Evolutionary conservation across 2,113 vertebrate genomes (phyloP).

Genomic region (Tragelaphus scriptus): DNA sequence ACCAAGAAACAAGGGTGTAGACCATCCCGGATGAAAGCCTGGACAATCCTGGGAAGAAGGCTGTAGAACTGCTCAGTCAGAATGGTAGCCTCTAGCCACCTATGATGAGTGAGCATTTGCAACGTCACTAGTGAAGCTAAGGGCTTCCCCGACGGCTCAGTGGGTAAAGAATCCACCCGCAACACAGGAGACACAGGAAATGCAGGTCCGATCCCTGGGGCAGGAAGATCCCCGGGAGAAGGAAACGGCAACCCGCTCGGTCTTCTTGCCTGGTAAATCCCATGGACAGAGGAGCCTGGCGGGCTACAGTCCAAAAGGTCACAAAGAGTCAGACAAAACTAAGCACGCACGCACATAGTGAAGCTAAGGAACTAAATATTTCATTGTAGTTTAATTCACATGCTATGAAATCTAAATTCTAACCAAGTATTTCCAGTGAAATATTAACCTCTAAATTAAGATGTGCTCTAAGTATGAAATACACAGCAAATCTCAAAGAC

Average conservation of each 20-base stretch:
- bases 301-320: not conserved
- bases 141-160: not conserved
- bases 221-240: not conserved
- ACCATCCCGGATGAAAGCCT: not conserved
- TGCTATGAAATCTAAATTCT: not conserved
- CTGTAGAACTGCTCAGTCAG: too few species aligned
- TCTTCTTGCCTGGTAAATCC: not conserved
- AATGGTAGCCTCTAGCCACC: not conserved
- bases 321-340: not conserved
- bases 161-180: not conserved
- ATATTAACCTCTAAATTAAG: not conserved
- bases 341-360: accelerated
- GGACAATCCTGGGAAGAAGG: not conserved
- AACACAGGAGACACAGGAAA: not conserved
- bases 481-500: not conserved
- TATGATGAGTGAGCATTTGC: too few species aligned
- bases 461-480: not conserved
- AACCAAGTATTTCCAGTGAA: not conserved
- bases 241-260: not conserved
- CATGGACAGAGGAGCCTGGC: not conserved
- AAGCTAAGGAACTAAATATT: not conserved
- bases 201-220: not conserved
- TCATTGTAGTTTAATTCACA: not conserved
- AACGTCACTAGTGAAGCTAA: not conserved
- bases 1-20: not conserved